Base-by-base conservation (phyloP, 2,797 vertebrate genomes). In the Coregonus suidteri region DNA sequence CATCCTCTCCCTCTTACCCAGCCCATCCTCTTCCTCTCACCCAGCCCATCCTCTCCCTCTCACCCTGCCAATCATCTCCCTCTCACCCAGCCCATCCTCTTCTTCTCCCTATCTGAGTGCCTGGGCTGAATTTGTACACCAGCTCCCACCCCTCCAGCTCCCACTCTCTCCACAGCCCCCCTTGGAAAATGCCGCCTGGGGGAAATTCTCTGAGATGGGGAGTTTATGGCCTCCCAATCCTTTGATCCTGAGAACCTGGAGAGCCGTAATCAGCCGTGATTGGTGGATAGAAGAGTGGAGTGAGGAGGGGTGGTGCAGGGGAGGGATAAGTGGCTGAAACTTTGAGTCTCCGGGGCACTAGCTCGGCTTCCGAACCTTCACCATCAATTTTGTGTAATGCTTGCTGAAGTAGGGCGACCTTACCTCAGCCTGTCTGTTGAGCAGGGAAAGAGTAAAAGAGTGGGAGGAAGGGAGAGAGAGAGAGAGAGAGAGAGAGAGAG, bases 171-270 rank as follows among this genome's bases (percentile, higher is more conserved):
- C 34, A 34, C 34, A 30, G 25, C 25, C 37, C 52, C 4, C 31
- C 7, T 66, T 77, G 84, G 76, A 68, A 68, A 82, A 79, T 84
- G 83, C 73, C 68, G 68, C 84, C 69, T 6, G 59, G 77, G 83
- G 83, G 83, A 92, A 89, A 92, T 92, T 90, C 82, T 79, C 91
- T 84, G 74, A 82, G 81, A 88, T 85, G 78, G 16, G 77, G 81
- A 88, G 87, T 89, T 88, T 88, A 88, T 89, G 84, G 76, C 77
- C 75, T 80, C 80, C 74, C 79, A 88, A 86, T 90, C 84, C 87
- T 93, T 93, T 94, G 92, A 94, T 93, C 91, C 86, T 74, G 13
- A 31, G 34, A 83, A 88, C 84, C 84, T 91, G 85, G 85, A 88
- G 83, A 87, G 87, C 83, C 75, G 87, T 91, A 90, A 93, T 94